A percentile compares a stretch with the other conserved stretches of the same genome.
Conservation (phyloP, 1,140 invertebrate genomes). For the Plutomurus gul region DNA sequence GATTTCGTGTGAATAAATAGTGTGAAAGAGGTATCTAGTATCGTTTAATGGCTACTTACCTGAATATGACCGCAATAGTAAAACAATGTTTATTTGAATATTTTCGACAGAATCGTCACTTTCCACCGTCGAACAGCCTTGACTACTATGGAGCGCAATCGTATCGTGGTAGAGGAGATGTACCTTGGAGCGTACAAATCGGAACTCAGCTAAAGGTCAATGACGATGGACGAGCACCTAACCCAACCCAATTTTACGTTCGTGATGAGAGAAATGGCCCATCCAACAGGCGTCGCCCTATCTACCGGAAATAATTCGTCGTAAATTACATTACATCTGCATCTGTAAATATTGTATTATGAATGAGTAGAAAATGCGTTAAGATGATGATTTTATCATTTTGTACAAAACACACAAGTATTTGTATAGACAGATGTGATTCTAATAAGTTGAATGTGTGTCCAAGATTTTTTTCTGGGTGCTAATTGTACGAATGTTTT, state of each 20-base stretch:
- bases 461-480: too few relatives aligned
- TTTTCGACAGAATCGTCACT: neutral
- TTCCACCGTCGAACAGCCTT: neutral
- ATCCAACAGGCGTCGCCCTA: conserved; percentile 32
- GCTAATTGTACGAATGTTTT: too few relatives aligned
- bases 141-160: neutral
- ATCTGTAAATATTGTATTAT: neutral
- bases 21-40: neutral
- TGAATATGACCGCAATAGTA: neutral
- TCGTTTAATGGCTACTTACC: too few relatives aligned
- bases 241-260: conserved; percentile 53
- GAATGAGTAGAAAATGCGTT: neutral
- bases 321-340: neutral
- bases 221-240: conserved; percentile 56
- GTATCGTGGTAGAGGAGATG: neutral
- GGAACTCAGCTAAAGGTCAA: conserved; percentile 61
- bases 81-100: neutral
- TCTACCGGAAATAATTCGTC: conserved; percentile 38
- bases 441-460: too few relatives aligned
- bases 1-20: neutral
- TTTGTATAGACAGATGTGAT: too few relatives aligned
- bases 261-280: conserved; percentile 41
- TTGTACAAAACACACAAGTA: too few relatives aligned
- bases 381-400: too few relatives aligned
- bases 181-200: conserved; percentile 57